Conservation (phyloP, 2,888 invertebrate genomes). For the Ectobius pallidus region DNA sequence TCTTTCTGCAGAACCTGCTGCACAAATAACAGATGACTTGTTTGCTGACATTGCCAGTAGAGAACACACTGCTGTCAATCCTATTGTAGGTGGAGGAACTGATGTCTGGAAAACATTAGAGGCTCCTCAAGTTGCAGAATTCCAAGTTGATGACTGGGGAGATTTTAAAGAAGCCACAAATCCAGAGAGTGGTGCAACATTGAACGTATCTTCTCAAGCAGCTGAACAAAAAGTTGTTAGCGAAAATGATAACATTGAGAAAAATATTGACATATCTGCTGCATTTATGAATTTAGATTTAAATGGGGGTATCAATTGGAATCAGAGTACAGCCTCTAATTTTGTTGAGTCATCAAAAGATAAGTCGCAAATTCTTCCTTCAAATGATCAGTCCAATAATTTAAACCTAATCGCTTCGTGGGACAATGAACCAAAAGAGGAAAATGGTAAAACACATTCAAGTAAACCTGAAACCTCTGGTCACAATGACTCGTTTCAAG, state of each 20-base stretch:
- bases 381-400: not conserved
- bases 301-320: not conserved
- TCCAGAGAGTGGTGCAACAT: not conserved
- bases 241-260: not conserved
- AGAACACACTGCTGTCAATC: not conserved
- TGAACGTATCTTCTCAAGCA: not conserved
- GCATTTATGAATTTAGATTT: constrained; percentile 1
- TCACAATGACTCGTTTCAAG: not conserved
- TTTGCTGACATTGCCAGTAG: constrained; percentile 43
- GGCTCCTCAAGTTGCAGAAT: constrained; percentile 17
- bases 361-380: not conserved
- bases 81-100: not conserved
- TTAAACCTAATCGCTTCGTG: not conserved
- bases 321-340: no score
- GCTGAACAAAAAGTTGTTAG: not conserved
- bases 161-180: constrained; percentile 7
- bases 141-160: constrained; percentile 39
- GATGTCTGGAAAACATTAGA: not conserved
- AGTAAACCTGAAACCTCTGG: not conserved
- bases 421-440: not conserved
- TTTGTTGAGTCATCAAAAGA: no score
- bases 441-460: not conserved
- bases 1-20: constrained; percentile 53
- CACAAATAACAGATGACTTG: constrained; percentile 38
- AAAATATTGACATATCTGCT: not conserved